Evolutionary conservation across 1,140 invertebrate genomes (phyloP), one percentile per base, ranked within the genome.

Genomic region (Oppia nitens): DNA sequence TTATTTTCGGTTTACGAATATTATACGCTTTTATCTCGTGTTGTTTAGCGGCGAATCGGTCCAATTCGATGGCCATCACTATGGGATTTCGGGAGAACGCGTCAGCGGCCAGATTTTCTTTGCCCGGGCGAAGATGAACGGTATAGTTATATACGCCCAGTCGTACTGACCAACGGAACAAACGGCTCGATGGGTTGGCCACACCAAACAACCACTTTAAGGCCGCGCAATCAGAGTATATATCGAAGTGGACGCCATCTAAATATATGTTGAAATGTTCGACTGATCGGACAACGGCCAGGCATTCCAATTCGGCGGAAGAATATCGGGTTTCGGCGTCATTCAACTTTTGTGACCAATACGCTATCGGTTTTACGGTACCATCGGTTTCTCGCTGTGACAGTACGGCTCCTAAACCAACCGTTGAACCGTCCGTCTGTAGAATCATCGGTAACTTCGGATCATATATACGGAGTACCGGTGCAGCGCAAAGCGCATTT

Each of bases 191-290:
- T 6, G 6, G 55, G 27, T 51, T 26, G 3, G 20, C 27, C 12
- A 11, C 9, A 14, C n/a, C 14, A 4, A 54, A 3, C 20, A 17
- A 12, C 23, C 26, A 47, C 14, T 52, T 40, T 12, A 55, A 20
- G 20, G 54, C 14, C 11, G 27, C 14, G 54, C 69, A 68, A 58
- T 71, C 64, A 0, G 67, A 67, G 20, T 17, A 64, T 9, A 67
- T 24, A 0, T 24, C 57, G 54, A 72, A 67, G 17, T 57, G 2
- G 49, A 67, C 55, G 1, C 63, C 64, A 61, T 71, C 67, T 0
- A 70, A 20, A 28, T 67, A 47, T 60, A 67, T 60, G n/a, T 26
- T 59, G 55, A 69, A 69, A 56, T 66, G 62, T 32, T 65, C 63
- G 6, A 71, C 59, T 11, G 65, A 60, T 1, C 51, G 11, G 50